Percentiles rank a stretch among this genome's conserved stretches.
phyloP scores from a whole-genome alignment of 2,113 vertebrate species.

The Tinamus guttatus region DNA sequence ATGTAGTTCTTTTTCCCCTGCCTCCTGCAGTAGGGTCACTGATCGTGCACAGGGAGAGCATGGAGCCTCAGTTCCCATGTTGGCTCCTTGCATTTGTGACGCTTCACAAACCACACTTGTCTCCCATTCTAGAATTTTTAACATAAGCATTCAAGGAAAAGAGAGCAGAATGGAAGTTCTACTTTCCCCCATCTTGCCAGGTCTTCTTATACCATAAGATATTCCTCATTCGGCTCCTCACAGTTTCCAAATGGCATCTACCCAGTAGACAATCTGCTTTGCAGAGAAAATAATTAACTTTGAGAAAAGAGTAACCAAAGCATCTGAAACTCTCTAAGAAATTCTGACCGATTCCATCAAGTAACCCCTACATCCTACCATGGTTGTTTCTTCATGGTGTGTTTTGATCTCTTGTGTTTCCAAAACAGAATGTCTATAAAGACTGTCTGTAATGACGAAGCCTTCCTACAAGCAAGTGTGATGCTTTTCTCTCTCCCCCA shows the following conservation, averaged over 20 bases:
- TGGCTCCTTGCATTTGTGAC: background rate
- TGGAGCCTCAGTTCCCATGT: background rate
- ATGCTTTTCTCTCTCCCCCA: background rate
- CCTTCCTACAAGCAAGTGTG: background rate
- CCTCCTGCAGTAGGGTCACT: background rate
- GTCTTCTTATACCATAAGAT: background rate
- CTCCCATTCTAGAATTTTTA: too few species aligned
- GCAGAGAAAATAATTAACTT: background rate
- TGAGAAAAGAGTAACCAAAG: background rate
- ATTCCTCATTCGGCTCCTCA: background rate
- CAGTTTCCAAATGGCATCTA: background rate
- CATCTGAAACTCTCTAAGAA: background rate
- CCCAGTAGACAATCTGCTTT: background rate
- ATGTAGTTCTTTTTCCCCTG: background rate
- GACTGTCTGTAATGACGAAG: background rate
- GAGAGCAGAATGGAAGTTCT: background rate
- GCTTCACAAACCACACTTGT: too few species aligned
- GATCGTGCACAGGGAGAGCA: background rate
- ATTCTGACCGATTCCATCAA: background rate
- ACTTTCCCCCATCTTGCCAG: background rate
- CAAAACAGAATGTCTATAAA: background rate
- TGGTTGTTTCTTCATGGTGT: background rate
- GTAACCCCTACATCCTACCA: background rate
- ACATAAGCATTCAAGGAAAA: background rate
- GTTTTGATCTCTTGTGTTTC: background rate